These are phyloP conservation scores for Pseudochromis fuscus DNA, from an alignment of 2,797 vertebrate species.

Conservation along the genomic window DNA sequence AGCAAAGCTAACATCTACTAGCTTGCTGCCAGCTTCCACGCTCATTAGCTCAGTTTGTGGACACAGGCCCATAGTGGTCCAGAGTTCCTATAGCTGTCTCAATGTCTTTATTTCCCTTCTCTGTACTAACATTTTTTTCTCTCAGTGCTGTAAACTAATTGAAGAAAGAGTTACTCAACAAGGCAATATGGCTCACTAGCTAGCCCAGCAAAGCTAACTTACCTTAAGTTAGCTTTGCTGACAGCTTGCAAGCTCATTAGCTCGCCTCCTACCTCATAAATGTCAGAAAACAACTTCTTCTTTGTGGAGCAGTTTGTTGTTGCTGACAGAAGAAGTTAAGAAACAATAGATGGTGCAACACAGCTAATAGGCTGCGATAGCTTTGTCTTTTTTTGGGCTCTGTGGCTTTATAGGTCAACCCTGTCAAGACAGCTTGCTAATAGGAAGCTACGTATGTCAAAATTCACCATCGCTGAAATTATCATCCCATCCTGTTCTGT, in stretches of 20 bases:
- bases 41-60: neutral
- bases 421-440: neutral
- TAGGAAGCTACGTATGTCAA: neutral
- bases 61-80: too few relatives aligned
- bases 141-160: neutral
- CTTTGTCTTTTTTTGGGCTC: neutral
- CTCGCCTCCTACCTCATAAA: too few relatives aligned
- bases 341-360: neutral
- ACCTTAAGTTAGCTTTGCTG: neutral
- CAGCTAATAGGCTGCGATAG: neutral
- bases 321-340: neutral
- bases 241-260: neutral
- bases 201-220: neutral
- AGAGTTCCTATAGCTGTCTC: neutral
- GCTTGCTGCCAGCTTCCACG: neutral
- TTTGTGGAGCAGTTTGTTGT: neutral
- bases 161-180: neutral
- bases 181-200: neutral
- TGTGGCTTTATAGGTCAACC: too few relatives aligned
- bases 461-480: slow-evolving; percentile 3
- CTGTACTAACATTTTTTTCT: neutral
- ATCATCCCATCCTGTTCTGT: slow-evolving; percentile 8
- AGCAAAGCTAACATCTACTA: neutral
- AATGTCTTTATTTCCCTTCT: neutral
- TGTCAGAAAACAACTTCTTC: neutral